Evolutionary conservation across 2,113 vertebrate genomes (phyloP).

Genomic region (Perognathus longimembris): DNA sequence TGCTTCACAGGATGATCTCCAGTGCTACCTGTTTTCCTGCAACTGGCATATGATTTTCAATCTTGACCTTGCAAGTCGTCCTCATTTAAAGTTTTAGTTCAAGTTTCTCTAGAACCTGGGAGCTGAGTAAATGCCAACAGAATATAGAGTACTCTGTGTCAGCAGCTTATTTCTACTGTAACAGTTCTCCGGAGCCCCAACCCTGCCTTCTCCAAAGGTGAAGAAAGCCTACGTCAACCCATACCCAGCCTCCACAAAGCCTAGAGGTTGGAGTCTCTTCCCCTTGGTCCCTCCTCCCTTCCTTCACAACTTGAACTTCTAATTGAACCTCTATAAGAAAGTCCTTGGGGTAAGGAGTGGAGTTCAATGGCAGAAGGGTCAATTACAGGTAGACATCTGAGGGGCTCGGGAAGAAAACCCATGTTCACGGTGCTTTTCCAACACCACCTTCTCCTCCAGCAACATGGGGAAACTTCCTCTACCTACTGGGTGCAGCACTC

Average conservation of each 20-base stretch:
- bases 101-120: neutral
- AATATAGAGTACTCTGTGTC: neutral
- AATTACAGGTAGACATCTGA: slow-evolving; percentile 57
- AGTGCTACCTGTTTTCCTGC: no score
- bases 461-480: slow-evolving; percentile 62
- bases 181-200: neutral
- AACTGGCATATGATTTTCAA: no score
- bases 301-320: no score
- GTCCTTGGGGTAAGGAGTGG: neutral
- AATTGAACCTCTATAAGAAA: neutral
- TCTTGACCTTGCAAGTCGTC: neutral
- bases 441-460: neutral
- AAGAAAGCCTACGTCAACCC: neutral
- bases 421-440: slow-evolving; percentile 66
- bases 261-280: neutral
- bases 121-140: neutral
- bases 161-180: neutral
- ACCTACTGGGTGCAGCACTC: slow-evolving; percentile 42
- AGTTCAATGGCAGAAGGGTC: slow-evolving; percentile 62
- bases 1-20: no score
- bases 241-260: neutral
- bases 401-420: slow-evolving; percentile 62
- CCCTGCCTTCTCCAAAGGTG: neutral
- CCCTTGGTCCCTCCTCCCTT: slow-evolving; percentile 55
- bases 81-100: slow-evolving; percentile 25